phyloP scores from a whole-genome alignment of 1,140 invertebrate genomes.

The Probaryconus sp. region DNA sequence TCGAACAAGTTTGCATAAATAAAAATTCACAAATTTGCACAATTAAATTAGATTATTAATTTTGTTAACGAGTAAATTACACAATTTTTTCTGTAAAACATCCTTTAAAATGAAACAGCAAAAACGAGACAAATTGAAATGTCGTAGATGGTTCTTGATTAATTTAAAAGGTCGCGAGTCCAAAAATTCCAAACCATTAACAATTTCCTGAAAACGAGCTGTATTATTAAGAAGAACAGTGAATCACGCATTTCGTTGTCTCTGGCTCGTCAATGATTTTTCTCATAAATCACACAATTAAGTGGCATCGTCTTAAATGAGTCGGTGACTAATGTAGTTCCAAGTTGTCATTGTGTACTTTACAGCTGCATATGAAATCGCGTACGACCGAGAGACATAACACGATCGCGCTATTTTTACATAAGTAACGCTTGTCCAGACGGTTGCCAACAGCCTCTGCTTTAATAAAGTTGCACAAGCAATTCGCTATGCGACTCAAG shows the following conservation, averaged over 20 bases:
- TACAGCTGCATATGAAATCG: conserved; percentile 45
- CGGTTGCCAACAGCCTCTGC: conserved; percentile 36
- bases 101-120: too few relatives aligned
- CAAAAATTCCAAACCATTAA: background rate
- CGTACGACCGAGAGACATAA: conserved; percentile 19
- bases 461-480: conserved; percentile 46
- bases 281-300: conserved; percentile 70
- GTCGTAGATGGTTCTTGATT: too few relatives aligned
- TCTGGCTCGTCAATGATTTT: conserved; percentile 49
- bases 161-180: conserved; percentile 14
- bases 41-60: too few relatives aligned
- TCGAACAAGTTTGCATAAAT: background rate
- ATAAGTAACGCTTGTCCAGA: conserved; percentile 19
- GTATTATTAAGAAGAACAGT: background rate
- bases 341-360: conserved; percentile 22
- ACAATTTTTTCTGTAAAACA: too few relatives aligned
- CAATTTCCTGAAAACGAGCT: too few relatives aligned
- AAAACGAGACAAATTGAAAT: too few relatives aligned
- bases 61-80: too few relatives aligned
- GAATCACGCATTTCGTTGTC: conserved; percentile 28
- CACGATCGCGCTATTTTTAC: conserved; percentile 43
- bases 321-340: conserved; percentile 68
- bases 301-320: conserved; percentile 64
- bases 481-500: conserved; percentile 25
- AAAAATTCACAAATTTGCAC: background rate